Evolutionary conservation across 2,888 invertebrate genomes (phyloP).

Genomic region (Xylophagus ater): DNA sequence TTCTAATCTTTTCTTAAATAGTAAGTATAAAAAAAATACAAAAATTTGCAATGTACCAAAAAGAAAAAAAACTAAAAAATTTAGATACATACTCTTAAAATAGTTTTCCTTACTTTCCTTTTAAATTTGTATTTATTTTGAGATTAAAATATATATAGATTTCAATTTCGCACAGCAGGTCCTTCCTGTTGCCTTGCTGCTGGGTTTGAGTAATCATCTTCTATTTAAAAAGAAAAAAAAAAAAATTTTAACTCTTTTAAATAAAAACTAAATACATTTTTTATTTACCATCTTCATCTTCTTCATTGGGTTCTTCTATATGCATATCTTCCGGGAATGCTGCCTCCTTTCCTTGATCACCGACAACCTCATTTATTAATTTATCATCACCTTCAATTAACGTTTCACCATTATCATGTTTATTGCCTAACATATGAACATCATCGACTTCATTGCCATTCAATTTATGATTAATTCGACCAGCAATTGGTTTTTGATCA

Average conservation of each 20-base stretch:
- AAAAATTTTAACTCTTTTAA: not conserved
- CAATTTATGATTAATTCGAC: slow-evolving; percentile 19
- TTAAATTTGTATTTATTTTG: no score
- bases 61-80: no score
- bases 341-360: slow-evolving; percentile 37
- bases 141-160: no score
- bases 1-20: no score
- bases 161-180: slow-evolving; percentile 41
- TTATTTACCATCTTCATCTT: slow-evolving; percentile 44
- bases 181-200: slow-evolving; percentile 40
- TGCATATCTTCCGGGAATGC: slow-evolving; percentile 33
- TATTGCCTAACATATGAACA: slow-evolving; percentile 21
- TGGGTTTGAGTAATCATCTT: slow-evolving; percentile 43
- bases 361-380: slow-evolving; percentile 40
- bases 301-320: slow-evolving; percentile 35
- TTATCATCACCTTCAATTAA: slow-evolving; percentile 32
- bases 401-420: slow-evolving; percentile 25
- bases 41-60: no score
- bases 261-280: slow-evolving; percentile 10
- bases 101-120: no score
- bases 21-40: no score
- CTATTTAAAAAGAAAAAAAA: slow-evolving; percentile 16
- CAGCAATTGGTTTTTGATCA: slow-evolving; percentile 22
- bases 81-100: no score
- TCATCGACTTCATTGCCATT: slow-evolving; percentile 28